Percentiles rank a stretch among this genome's conserved stretches.
phyloP scores from a whole-genome alignment of 2,113 vertebrate genomes.

The Monopterus albus region DNA sequence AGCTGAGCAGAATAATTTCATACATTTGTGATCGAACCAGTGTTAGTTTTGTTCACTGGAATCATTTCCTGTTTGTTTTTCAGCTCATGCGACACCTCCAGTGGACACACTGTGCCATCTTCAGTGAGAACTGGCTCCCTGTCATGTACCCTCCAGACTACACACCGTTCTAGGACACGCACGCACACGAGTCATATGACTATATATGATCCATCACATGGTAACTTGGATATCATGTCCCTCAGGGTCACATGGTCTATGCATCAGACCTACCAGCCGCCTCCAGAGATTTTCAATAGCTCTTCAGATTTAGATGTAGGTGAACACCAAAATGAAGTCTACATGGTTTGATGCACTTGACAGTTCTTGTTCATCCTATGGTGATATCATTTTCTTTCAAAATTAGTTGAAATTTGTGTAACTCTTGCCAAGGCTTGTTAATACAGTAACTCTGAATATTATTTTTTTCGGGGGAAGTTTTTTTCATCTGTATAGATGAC shows the following conservation, averaged over 20 bases:
- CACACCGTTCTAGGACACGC: conserved; percentile 87
- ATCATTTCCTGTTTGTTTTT: conserved; percentile 16
- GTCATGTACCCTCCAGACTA: conserved; percentile 96
- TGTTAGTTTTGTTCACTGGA: neutral
- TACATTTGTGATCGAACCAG: too few species aligned
- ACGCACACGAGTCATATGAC: conserved; percentile 25
- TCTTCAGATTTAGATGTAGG: conserved; percentile 17
- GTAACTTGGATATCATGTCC: conserved; percentile 36
- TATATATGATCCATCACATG: conserved; percentile 28
- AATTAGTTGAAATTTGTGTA: too few species aligned
- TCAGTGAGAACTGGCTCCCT: conserved; percentile 95
- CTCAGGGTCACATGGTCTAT: conserved; percentile 67
- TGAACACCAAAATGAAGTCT: conserved; percentile 39
- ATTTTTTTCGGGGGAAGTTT: neutral
- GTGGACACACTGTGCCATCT: conserved; percentile 93
- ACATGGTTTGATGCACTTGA: neutral
- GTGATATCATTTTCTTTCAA: too few species aligned
- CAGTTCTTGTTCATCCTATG: neutral
- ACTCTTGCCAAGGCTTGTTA: neutral
- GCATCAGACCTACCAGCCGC: conserved; percentile 51
- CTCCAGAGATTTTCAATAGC: neutral
- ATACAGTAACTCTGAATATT: conserved; percentile 8
- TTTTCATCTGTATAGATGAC: too few species aligned
- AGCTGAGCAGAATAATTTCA: neutral
- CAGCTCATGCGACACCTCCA: conserved; percentile 94